Evolutionary conservation across 2,797 vertebrate species (phyloP), one percentile per base, ranked within the genome.

Genomic region (Sus cebifrons): DNA sequence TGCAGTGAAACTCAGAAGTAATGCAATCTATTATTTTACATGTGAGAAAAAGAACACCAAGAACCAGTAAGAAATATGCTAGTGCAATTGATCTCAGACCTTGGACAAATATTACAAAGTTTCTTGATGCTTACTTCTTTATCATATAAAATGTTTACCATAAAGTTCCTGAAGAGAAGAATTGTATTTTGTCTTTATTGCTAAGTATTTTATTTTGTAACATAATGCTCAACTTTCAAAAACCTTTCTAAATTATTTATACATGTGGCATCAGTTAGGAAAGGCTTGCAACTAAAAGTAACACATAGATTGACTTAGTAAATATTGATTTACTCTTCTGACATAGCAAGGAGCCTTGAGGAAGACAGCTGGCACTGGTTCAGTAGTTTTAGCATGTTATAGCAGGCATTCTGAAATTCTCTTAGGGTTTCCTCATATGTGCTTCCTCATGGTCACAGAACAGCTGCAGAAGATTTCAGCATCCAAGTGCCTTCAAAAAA

Each of bases 231-330:
- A 92, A 21, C 36, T 88, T 52, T 82, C 56, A 86, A 52, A 36
- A 86, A 44, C 60, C 13, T 74, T 17, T 86, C 83, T 75, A 60
- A 68, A 87, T 89, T 91, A n/a, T 86, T 62, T n/a, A 64, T 56
- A 16, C 12, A 13, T 27, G 14, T 23, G 6, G 2, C n/a, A 62
- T 64, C 11, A 62, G 0, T 71, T 73, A 71, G 14, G 11, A 36
- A 93, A 65, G 52, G 40, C 36, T 84, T 78, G 36, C n/a, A 74
- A 2, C 17, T 82, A 56, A 95, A 91, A 82, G 36, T 78, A 95
- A 88, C 16, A 92, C 3, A 73, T 12, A 81, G 20, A 60, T 12
- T 52, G 29, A 44, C 36, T 74, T 74, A 44, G 32, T 91, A 62
- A 90, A 88, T 32, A 54, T 6, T 86, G 11, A 20, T 27, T 84